A percentile compares a stretch with the other conserved stretches of the same genome.
Conservation (phyloP, 2,797 vertebrate species). For the Steatocranus sp. region DNA sequence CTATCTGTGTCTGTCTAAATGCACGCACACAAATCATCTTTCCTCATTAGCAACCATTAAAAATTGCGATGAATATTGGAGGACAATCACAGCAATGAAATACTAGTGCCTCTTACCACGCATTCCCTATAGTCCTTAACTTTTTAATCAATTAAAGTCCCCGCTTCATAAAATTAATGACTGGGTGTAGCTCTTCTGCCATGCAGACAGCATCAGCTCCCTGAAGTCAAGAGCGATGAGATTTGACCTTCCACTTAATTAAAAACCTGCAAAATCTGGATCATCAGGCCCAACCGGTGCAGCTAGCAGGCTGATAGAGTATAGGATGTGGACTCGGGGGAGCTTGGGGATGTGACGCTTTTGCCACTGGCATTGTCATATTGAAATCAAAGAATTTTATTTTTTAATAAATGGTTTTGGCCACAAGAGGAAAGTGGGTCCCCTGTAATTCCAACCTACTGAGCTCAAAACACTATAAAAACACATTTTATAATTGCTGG, state of each 20-base stretch:
- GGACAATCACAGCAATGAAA: constrained; percentile 27
- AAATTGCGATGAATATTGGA: background rate
- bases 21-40: background rate
- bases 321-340: constrained; percentile 45
- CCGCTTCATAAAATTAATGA: constrained; percentile 72
- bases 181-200: constrained; percentile 63
- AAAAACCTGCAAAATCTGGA: constrained; percentile 77
- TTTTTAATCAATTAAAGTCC: constrained; percentile 76
- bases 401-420: constrained; percentile 25
- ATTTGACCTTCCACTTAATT: constrained; percentile 80
- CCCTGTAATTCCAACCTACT: constrained; percentile 40
- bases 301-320: constrained; percentile 34
- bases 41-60: background rate
- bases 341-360: constrained; percentile 60
- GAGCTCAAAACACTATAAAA: constrained; percentile 50
- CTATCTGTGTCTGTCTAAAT: background rate
- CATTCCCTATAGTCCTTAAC: constrained; percentile 62
- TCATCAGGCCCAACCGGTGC: constrained; percentile 53
- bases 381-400: constrained; percentile 61
- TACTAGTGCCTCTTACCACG: constrained; percentile 8
- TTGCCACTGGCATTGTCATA: constrained; percentile 77
- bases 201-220: constrained; percentile 69
- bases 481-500: constrained; percentile 48
- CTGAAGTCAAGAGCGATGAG: constrained; percentile 70
- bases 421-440: constrained; percentile 41